A percentile compares a stretch with the other conserved stretches of the same genome.
Conservation (phyloP, 2,888 invertebrate species). For the Anaspis maculata region DNA sequence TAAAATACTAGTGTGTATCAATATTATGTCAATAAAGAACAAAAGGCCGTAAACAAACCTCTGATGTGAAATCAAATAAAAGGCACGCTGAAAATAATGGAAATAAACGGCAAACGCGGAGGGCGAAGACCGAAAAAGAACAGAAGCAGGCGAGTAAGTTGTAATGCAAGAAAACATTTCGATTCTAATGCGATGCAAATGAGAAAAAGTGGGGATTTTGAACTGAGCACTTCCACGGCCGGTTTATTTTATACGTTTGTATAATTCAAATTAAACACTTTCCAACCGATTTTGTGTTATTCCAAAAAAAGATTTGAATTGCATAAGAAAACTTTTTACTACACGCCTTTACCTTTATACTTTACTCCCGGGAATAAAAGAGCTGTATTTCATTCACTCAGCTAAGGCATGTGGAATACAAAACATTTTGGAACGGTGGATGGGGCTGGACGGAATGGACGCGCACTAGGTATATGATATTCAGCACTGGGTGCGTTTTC, state of each 20-base stretch:
- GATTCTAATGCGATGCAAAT: conserved; percentile 26
- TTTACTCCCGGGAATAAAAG: too few relatives aligned
- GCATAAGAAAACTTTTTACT: conserved; percentile 19
- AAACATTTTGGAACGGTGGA: too few relatives aligned
- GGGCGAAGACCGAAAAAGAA: conserved; percentile 15
- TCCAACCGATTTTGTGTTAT: conserved; percentile 23
- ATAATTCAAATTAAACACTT: conserved; percentile 25
- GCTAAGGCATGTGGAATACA: too few relatives aligned
- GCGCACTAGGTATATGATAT: too few relatives aligned
- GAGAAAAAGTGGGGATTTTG: conserved; percentile 22
- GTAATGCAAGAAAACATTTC: conserved; percentile 24
- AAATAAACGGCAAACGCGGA: conserved; percentile 21
- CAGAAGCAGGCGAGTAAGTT: conserved; percentile 18
- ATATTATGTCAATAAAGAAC: conserved; percentile 17
- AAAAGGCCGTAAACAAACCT: conserved; percentile 11
- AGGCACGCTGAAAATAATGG: conserved; percentile 22
- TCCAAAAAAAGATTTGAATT: conserved; percentile 18
- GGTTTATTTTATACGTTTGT: conserved; percentile 19
- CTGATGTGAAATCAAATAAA: conserved; percentile 19
- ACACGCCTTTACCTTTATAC: too few relatives aligned
- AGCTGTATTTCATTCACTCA: too few relatives aligned
- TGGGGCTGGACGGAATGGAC: too few relatives aligned
- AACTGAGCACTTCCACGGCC: conserved; percentile 15
- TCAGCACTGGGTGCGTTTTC: too few relatives aligned
- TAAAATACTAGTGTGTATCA: too few relatives aligned